phyloP scores from a whole-genome alignment of 2,888 invertebrate genomes.

The Pegoplata infirma region DNA sequence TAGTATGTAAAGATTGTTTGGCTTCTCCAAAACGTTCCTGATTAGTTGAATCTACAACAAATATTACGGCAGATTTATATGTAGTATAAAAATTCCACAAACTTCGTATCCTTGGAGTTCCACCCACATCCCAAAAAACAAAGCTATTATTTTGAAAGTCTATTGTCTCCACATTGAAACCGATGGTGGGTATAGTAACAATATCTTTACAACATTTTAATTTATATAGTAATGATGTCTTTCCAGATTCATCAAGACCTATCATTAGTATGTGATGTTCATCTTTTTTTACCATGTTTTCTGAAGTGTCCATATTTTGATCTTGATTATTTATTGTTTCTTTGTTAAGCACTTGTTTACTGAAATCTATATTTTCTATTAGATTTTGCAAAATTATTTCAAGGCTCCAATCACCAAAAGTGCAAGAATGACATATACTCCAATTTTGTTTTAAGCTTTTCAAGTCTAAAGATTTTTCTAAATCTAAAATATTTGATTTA shows the following conservation, averaged over 20 bases:
- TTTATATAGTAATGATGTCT: slow-evolving; percentile 70
- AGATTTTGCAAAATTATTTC: slow-evolving; percentile 8
- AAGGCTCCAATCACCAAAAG: slow-evolving; percentile 7
- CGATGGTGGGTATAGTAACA: slow-evolving; percentile 72
- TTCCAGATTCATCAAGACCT: slow-evolving; percentile 70
- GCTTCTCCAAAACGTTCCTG: slow-evolving; percentile 67
- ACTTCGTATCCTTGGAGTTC: slow-evolving; percentile 69
- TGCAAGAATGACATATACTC: background rate
- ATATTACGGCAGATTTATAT: slow-evolving; percentile 69
- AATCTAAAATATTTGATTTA: slow-evolving; percentile 19
- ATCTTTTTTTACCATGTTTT: slow-evolving; percentile 33
- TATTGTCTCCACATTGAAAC: slow-evolving; percentile 72
- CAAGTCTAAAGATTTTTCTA: slow-evolving; percentile 9
- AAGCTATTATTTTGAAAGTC: slow-evolving; percentile 70
- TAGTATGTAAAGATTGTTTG: slow-evolving; percentile 66
- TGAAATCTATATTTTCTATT: too few species aligned
- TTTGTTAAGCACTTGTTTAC: too few species aligned
- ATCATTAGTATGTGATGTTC: slow-evolving; percentile 68
- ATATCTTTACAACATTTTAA: slow-evolving; percentile 68
- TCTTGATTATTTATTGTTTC: background rate
- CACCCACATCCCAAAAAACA: slow-evolving; percentile 74
- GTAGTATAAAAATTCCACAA: slow-evolving; percentile 72
- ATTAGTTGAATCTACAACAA: slow-evolving; percentile 71
- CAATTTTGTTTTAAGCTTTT: slow-evolving; percentile 4
- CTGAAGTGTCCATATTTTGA: background rate